A percentile compares a stretch with the other conserved stretches of the same genome.
Evolutionary conservation across 2,113 vertebrate genomes (phyloP).

Genomic region (Anoura caudifer): DNA sequence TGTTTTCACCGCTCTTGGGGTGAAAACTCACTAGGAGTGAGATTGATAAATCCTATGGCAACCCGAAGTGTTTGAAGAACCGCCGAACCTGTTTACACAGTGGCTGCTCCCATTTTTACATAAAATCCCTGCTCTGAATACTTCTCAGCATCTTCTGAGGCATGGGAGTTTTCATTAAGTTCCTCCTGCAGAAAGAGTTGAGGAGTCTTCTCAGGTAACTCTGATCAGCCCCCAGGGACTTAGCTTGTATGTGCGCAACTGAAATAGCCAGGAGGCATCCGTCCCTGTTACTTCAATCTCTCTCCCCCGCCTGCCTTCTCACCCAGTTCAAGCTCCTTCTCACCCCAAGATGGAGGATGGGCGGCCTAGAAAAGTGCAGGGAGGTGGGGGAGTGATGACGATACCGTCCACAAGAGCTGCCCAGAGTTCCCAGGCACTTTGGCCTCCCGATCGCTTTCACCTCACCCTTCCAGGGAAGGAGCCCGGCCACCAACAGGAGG

Average conservation of each 20-base stretch:
- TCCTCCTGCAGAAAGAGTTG: slow-evolving; percentile 32
- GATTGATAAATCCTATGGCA: not conserved
- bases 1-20: not conserved
- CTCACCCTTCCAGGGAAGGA: not conserved
- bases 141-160: not conserved
- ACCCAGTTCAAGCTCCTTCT: not conserved
- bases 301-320: not conserved
- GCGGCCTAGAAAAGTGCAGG: slow-evolving; percentile 35
- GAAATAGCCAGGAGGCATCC: slow-evolving; percentile 45
- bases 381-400: not conserved
- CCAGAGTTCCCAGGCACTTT: not conserved
- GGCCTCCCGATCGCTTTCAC: accelerated
- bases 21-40: no score
- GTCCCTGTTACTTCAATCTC: not conserved
- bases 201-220: slow-evolving; percentile 40
- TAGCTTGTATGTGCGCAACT: not conserved
- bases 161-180: not conserved
- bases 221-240: slow-evolving; percentile 51
- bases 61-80: not conserved
- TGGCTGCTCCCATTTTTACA: not conserved
- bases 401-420: accelerated
- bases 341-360: not conserved
- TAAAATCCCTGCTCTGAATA: not conserved
- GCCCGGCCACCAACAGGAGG: not conserved
- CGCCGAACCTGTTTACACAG: not conserved